Base-by-base conservation (phyloP, 2,113 vertebrate species). In the Mystacornis crossleyi region DNA sequence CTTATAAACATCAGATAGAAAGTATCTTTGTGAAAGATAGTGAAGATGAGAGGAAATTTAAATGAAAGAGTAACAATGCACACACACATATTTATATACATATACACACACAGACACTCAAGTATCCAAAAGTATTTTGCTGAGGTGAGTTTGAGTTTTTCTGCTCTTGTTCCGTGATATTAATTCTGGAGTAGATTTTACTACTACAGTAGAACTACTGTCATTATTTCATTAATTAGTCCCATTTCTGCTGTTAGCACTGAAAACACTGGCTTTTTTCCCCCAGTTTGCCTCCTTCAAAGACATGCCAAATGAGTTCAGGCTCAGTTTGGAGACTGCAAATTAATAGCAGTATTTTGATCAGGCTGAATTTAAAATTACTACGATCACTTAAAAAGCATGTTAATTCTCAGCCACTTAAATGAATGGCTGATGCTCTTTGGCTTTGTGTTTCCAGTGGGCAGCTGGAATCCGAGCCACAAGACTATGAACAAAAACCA, bases 171-270 rank as follows among this genome's bases (percentile, higher is more conserved):
- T 61, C 67, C 79, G 50, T 48, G 81, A 67, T 86, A 89, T 60
- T 79, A 89, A 92, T 74, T 69, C 47, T 71, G 51, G 90, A 95
- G 45, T 38, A 77, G 57, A 88, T 81, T 90, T 97, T 84, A 75
- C 50, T 47, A 67, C 25, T 72, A 82, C 69, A 96, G 93, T 42
- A 70, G 81, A 90, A 61, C 48, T 77, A 33, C 36, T 84, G 65
- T 64, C 54, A 91, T 95, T 89, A 90, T 95, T 93, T 79, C 48
- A 62, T 45, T 96, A 96, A 96, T 95, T 94, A 95, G 69, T 71
- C 75, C 85, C 36, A 72, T 86, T 94, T 96, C 93, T 96, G 75
- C 89, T 80, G 64, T 96, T 94, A 96, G 65, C 64, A 61, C 86
- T 9, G 23, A 86, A 95, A 93, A 83, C 57, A 40, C 12, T 89